These are phyloP conservation scores for Drymonia ruficornis DNA, from an alignment of 2,888 invertebrate genomes.

Conservation along the genomic window DNA sequence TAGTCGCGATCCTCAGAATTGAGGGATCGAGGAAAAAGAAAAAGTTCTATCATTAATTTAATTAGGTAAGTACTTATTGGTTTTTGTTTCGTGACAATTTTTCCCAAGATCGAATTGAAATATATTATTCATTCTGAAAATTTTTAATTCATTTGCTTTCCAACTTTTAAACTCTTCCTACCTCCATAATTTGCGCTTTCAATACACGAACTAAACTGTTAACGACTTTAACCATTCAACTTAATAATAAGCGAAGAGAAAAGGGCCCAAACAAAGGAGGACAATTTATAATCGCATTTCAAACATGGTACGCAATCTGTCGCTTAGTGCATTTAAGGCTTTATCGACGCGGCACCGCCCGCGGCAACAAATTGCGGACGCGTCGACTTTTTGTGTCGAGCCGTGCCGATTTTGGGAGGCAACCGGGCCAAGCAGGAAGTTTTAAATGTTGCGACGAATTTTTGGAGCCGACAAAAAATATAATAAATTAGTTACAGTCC, in stretches of 20 bases:
- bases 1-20: too few relatives aligned
- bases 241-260: background rate
- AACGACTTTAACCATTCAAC: background rate
- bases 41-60: too few relatives aligned
- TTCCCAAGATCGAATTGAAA: too few relatives aligned
- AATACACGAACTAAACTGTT: too few relatives aligned
- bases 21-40: too few relatives aligned
- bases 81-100: too few relatives aligned
- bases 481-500: too few relatives aligned
- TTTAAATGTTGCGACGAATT: slow-evolving; percentile 23
- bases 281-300: slow-evolving; percentile 43
- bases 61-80: too few relatives aligned
- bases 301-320: slow-evolving; percentile 47
- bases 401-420: slow-evolving; percentile 32
- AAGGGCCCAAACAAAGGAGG: slow-evolving; percentile 25
- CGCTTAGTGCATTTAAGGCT: slow-evolving; percentile 44
- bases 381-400: slow-evolving; percentile 37
- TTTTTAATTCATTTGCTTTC: too few relatives aligned
- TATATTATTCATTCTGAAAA: too few relatives aligned
- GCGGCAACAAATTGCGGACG: slow-evolving; percentile 43
- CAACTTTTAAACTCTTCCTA: too few relatives aligned
- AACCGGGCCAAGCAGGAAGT: slow-evolving; percentile 27
- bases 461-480: background rate
- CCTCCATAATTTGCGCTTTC: too few relatives aligned
- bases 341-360: slow-evolving; percentile 39